Evolutionary conservation across 2,113 vertebrate genomes (phyloP), one percentile per base, ranked within the genome.

Genomic region (Stercorarius parasiticus): DNA sequence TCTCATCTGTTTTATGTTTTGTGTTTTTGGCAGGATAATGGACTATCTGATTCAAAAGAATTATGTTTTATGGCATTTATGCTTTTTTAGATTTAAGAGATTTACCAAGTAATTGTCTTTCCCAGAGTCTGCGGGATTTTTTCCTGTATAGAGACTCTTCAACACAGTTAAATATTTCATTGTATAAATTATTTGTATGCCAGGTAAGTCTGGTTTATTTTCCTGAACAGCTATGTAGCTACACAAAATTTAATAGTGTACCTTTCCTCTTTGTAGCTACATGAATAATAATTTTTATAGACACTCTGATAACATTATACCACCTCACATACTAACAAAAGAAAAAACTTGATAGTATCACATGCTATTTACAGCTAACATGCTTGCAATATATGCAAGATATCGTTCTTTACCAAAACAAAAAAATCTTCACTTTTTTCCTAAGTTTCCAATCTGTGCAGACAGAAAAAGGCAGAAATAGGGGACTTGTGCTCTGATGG

Each of bases 131-230:
- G 29, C 2, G 0, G 15, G 29, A 19, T 47, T 43, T 86, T 82
- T 67, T 42, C 23, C 20, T 59, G 6, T 49, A 59, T 14, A 67
- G 16, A 50, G 8, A 52, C 40, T 49, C 38, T 89, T 90, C 69
- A 58, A 49, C 34, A 59, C 8, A 64, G 20, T 67, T 94, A 91
- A 94, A 86, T 95, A 92, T 84, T 97, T 95, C n/a, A 78, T 79
- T 55, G 11, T 67, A 10, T 50, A 62, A 6, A 10, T 50, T 70
- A 71, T 81, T 94, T 95, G 13, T 87, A 67, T 86, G 61, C 84
- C 27, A 58, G 52, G 25, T n/a, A 67, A 88, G 25, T 10, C 16
- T 83, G 6, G 3, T 66, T 92, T 90, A 59, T 90, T 92, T 83
- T 96, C 18, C 21, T 74, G 67, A 90, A 83, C 20, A 90, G 34